Evolutionary conservation across 2,113 vertebrate genomes (phyloP).

Genomic region (Onychostoma macrolepis): DNA sequence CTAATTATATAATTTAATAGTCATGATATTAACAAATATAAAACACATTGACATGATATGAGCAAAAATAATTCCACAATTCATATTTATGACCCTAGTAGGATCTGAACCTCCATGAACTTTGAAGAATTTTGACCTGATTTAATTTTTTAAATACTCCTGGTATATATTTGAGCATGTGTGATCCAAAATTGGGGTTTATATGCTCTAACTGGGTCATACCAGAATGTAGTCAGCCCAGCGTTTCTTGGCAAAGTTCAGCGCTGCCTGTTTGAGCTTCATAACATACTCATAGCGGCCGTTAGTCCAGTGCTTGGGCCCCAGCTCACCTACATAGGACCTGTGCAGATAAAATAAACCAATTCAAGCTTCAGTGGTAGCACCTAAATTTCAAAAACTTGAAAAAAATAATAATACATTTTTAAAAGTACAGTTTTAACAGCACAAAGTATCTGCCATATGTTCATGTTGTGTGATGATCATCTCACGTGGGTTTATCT

Average conservation of each 20-base stretch:
- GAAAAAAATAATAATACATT: background rate
- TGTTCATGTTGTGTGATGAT: background rate
- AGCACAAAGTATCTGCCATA: background rate
- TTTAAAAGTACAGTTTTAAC: background rate
- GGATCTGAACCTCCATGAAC: background rate
- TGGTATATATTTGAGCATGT: background rate
- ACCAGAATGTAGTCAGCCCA: constrained; percentile 93
- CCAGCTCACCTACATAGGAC: constrained; percentile 84
- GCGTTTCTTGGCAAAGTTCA: constrained; percentile 84
- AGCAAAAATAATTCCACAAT: background rate
- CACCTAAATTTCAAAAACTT: background rate
- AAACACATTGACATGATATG: background rate
- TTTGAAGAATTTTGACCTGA: background rate
- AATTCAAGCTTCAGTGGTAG: no score
- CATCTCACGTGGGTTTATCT: constrained; percentile 83
- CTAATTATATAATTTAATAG: background rate
- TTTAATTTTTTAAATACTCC: background rate
- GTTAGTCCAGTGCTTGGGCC: constrained; percentile 93
- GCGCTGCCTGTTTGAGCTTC: constrained; percentile 91
- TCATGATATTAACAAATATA: background rate
- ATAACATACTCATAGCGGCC: constrained; percentile 90
- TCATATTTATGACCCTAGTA: background rate
- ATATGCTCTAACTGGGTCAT: constrained; percentile 41
- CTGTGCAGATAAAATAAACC: constrained; percentile 66
- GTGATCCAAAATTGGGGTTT: background rate